phyloP scores from a whole-genome alignment of 2,888 invertebrate genomes.

The Heliconius ethilla region DNA sequence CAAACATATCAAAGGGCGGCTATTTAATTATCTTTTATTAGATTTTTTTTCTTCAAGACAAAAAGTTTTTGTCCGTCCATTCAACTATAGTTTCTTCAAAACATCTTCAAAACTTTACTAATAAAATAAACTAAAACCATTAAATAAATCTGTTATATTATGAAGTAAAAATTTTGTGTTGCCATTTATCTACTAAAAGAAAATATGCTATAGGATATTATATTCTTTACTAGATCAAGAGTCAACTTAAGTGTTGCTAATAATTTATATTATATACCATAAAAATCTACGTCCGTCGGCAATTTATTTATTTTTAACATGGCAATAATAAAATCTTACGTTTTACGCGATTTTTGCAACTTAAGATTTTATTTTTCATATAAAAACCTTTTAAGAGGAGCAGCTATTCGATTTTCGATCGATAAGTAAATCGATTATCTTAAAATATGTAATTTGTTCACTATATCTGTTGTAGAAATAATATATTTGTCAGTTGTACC shows the following conservation, averaged over 20 bases:
- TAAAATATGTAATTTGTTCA: conserved; percentile 21
- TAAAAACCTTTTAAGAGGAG: background rate
- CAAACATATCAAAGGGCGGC: background rate
- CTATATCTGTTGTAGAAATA: conserved; percentile 39
- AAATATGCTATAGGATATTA: background rate
- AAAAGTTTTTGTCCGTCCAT: conserved; percentile 61
- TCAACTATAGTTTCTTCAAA: conserved; percentile 21
- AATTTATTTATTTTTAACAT: conserved; percentile 23
- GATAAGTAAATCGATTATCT: conserved; percentile 3
- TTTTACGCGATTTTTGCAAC: background rate
- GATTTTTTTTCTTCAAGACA: conserved; percentile 40
- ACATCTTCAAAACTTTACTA: background rate
- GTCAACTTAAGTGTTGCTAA: conserved; percentile 7
- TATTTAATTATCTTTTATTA: background rate
- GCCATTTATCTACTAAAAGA: conserved; percentile 26
- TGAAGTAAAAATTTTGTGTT: conserved; percentile 11
- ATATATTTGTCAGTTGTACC: conserved; percentile 55
- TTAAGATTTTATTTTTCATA: background rate
- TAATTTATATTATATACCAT: conserved; percentile 8
- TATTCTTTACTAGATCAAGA: conserved; percentile 13
- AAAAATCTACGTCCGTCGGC: conserved; percentile 38
- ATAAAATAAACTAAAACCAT: conserved; percentile 8
- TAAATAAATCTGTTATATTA: conserved; percentile 3
- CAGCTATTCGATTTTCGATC: background rate
- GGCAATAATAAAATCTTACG: conserved; percentile 24